Evolutionary conservation across 2,888 invertebrate species (phyloP).

Genomic region (Molanna angustata): DNA sequence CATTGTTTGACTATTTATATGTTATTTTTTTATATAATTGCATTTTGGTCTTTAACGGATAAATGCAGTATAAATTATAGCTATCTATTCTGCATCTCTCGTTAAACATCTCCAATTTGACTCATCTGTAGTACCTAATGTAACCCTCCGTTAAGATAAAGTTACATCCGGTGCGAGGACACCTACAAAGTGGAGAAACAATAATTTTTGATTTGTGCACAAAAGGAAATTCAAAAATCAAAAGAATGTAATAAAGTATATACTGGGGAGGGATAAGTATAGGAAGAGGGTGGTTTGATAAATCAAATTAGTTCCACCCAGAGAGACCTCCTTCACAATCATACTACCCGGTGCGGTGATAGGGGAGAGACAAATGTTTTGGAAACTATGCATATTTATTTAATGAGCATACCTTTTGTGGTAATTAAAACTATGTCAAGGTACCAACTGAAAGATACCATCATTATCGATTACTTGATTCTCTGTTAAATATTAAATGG

Average conservation of each 20-base stretch:
- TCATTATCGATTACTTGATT: too few species aligned
- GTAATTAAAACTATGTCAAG: conserved; percentile 5
- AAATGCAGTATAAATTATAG: too few species aligned
- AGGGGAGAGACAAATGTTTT: conserved; percentile 24
- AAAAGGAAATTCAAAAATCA: conserved; percentile 34
- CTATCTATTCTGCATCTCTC: too few species aligned
- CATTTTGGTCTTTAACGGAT: too few species aligned
- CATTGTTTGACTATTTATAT: too few species aligned
- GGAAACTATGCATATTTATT: conserved; percentile 29
- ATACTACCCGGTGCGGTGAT: conserved; percentile 14
- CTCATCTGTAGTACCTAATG: too few species aligned
- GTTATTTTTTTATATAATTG: too few species aligned
- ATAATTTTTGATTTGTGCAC: conserved; percentile 34
- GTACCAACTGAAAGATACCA: too few species aligned
- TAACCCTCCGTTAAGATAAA: too few species aligned
- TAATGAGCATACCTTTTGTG: background rate
- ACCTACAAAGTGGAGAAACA: conserved; percentile 25
- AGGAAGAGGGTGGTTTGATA: conserved; percentile 17
- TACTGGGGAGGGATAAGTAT: conserved; percentile 23
- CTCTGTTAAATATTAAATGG: too few species aligned
- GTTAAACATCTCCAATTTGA: too few species aligned
- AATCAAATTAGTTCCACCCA: conserved; percentile 33
- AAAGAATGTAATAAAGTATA: conserved; percentile 33
- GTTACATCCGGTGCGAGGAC: conserved; percentile 15
- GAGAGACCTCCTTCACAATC: conserved; percentile 20